A percentile compares a stretch with the other conserved stretches of the same genome.
Evolutionary conservation across 2,888 invertebrate genomes (phyloP).

Genomic region (Sialis fuliginosa): DNA sequence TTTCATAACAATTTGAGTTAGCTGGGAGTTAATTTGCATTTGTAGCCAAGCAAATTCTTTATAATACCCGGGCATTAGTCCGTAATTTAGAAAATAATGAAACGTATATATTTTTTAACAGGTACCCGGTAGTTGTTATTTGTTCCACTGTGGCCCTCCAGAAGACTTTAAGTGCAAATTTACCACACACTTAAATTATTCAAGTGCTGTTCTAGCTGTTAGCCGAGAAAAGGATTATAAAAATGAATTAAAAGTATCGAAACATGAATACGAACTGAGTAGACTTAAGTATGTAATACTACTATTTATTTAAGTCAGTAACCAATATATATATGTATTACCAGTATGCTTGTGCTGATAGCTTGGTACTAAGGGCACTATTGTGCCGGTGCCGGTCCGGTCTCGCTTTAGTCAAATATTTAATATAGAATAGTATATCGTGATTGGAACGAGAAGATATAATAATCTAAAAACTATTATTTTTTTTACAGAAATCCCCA

Average conservation of each 20-base stretch:
- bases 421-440: too few relatives aligned
- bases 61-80: too few relatives aligned
- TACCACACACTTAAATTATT: constrained; percentile 73
- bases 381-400: too few relatives aligned
- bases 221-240: constrained; percentile 48
- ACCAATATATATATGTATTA: not conserved
- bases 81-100: too few relatives aligned
- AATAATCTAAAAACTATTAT: not conserved
- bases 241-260: constrained; percentile 51
- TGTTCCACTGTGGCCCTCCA: constrained; percentile 79
- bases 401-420: too few relatives aligned
- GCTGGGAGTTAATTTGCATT: too few relatives aligned
- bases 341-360: not conserved
- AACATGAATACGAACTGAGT: constrained; percentile 54
- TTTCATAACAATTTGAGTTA: too few relatives aligned
- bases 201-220: constrained; percentile 64
- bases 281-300: constrained; percentile 38
- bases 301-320: not conserved
- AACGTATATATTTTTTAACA: constrained; percentile 21
- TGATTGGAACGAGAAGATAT: too few relatives aligned
- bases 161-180: constrained; percentile 88
- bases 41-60: too few relatives aligned
- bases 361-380: not conserved
- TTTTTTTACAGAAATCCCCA: too few relatives aligned
- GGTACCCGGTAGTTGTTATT: constrained; percentile 75